phyloP scores from a whole-genome alignment of 2,797 vertebrate genomes.

The Bradypus variegatus region DNA sequence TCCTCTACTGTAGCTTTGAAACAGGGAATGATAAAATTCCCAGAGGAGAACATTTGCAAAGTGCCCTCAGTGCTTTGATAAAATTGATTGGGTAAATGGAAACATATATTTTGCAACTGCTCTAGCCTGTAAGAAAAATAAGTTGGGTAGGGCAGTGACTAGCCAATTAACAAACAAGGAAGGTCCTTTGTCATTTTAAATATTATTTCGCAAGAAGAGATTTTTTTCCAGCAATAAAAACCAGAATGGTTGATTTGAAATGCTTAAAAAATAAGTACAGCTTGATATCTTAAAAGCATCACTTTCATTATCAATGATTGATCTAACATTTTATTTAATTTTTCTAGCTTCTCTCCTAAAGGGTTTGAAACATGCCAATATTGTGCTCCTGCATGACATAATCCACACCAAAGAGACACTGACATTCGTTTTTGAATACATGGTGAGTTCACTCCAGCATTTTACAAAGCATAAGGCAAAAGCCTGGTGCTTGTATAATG shows the following conservation, averaged over 20 bases:
- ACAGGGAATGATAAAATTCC: constrained; percentile 18
- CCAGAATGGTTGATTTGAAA: constrained; percentile 41
- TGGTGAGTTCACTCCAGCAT: constrained; percentile 78
- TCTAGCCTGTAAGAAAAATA: background rate
- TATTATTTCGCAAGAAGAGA: constrained; percentile 30
- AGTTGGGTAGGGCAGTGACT: background rate
- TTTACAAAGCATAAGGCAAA: constrained; percentile 39
- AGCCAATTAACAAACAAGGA: constrained; percentile 38
- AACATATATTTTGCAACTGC: constrained; percentile 27
- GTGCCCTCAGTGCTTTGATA: constrained; percentile 43
- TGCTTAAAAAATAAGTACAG: constrained; percentile 9
- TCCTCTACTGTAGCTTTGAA: background rate
- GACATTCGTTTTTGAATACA: constrained; percentile 91
- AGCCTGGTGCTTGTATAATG: constrained; percentile 29
- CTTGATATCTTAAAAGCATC: constrained; percentile 32
- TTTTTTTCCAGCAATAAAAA: background rate
- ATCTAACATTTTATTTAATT: constrained; percentile 59
- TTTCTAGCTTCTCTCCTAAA: constrained; percentile 88
- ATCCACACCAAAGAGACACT: constrained; percentile 86
- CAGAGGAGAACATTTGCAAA: constrained; percentile 43
- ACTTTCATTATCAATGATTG: constrained; percentile 43
- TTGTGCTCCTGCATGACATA: constrained; percentile 91
- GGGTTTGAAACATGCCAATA: constrained; percentile 87
- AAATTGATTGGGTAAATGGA: constrained; percentile 57
- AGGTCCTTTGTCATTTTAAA: constrained; percentile 41